Evolutionary conservation across 1,140 invertebrate genomes (phyloP).

Genomic region (Colletes gigas): DNA sequence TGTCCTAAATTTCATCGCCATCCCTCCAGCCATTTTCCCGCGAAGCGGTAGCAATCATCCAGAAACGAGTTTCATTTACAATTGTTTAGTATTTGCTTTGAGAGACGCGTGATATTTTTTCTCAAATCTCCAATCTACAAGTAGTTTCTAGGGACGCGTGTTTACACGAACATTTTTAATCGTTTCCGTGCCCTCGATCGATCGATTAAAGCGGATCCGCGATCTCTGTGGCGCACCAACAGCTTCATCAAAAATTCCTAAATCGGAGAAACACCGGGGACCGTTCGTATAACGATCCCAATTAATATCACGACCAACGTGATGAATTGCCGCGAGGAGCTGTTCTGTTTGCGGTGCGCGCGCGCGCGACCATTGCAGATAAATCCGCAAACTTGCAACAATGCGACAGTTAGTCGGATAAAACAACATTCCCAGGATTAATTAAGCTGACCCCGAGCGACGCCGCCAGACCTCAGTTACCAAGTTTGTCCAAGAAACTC

Average conservation of each 20-base stretch:
- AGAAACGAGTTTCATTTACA: no score
- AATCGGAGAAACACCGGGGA: no score
- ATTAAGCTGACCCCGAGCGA: slow-evolving; percentile 48
- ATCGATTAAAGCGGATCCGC: neutral
- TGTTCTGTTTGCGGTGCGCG: slow-evolving; percentile 8
- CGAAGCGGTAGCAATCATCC: no score
- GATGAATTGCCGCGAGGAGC: slow-evolving; percentile 19
- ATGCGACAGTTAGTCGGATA: slow-evolving; percentile 16
- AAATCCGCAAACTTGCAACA: slow-evolving; percentile 46
- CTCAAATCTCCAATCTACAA: no score
- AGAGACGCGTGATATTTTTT: no score
- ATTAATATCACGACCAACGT: slow-evolving; percentile 24
- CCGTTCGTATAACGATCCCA: slow-evolving; percentile 1
- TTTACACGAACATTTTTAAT: no score
- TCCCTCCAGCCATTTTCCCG: no score
- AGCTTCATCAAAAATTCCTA: no score
- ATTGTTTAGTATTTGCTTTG: no score
- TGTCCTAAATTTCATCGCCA: no score
- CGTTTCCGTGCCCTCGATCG: no score
- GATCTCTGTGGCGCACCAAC: neutral
- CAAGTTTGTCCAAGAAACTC: slow-evolving; percentile 23
- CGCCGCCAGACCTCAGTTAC: slow-evolving; percentile 20
- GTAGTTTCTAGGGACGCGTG: no score
- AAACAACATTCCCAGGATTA: slow-evolving; percentile 51
- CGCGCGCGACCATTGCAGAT: slow-evolving; percentile 1